Percentiles rank a stretch among this genome's conserved stretches.
phyloP scores from a whole-genome alignment of 2,888 invertebrate species.

The Lucinisca nassula region DNA sequence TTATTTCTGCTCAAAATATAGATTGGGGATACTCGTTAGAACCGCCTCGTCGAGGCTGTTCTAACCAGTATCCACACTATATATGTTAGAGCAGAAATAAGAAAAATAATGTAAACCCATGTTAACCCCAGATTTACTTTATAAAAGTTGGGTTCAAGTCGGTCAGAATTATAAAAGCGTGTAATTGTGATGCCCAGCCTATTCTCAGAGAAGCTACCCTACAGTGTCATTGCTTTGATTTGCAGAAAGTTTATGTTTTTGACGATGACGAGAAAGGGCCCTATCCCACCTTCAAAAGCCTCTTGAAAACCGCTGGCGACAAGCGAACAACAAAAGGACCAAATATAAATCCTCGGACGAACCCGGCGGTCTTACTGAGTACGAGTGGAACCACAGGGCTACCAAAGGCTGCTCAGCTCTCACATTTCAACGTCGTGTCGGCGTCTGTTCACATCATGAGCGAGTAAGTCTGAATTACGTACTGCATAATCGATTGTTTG shows the following conservation, averaged over 20 bases:
- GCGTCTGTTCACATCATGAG: not conserved
- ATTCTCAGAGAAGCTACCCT: too few species aligned
- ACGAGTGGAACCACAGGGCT: slow-evolving; percentile 18
- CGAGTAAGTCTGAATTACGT: slow-evolving; percentile 16
- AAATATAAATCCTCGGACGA: not conserved
- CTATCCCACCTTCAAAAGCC: not conserved
- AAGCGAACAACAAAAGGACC: not conserved
- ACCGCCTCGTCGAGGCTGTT: too few species aligned
- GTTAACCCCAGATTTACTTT: too few species aligned
- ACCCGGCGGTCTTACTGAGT: slow-evolving; percentile 3
- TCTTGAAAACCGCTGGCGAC: not conserved
- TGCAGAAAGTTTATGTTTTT: not conserved
- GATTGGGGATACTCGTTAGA: too few species aligned
- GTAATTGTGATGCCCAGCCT: too few species aligned
- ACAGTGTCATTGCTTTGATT: not conserved
- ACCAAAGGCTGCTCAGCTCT: slow-evolving; percentile 6
- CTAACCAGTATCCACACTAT: too few species aligned
- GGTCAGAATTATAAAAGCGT: too few species aligned
- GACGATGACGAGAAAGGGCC: not conserved
- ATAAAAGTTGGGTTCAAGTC: too few species aligned
- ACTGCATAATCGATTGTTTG: too few species aligned
- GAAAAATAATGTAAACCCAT: too few species aligned
- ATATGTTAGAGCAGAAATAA: too few species aligned
- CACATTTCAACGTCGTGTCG: slow-evolving; percentile 2
- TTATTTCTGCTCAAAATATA: too few species aligned